Evolutionary conservation across 1,140 invertebrate species (phyloP), one percentile per base, ranked within the genome.

Genomic region (Triops longicaudatus): DNA sequence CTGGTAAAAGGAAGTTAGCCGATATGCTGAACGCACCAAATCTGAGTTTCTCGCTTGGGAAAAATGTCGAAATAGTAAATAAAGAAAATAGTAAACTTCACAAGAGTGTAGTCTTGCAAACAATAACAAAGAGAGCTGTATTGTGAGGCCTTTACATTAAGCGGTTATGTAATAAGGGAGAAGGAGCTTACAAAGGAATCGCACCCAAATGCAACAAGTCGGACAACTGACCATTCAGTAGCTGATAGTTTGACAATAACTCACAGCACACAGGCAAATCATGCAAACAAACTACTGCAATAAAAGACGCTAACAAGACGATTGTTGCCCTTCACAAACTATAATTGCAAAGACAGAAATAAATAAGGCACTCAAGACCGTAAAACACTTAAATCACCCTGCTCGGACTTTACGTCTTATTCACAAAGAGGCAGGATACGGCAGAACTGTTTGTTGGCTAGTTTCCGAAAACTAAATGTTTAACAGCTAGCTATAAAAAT

Each of bases 261-360:
- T 63, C 50, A 63, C 50, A 63, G 50, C 50, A 63, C 50, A 63
- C 50, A 63, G 50, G 6, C 50, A 63, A 63, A 63, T n/a, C 50
- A 63, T 63, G 50, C 50, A 63, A 63, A 63, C 10, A 63, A 63
- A 63, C 50, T 63, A 63, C 0, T 5, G 14, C 50, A 6, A 63
- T 63, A 3, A 63, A 12, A 63, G 22, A 63, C 22, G 17, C 50
- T 22, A 63, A 63, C 50, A 63, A 17, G 7, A 6, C 50, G 17
- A n/a, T 37, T 37, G 31, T 37, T n/a, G n/a, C 31, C 31, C 31
- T 37, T 37, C 7, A 37, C 31, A 7, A 37, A 37, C 31, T 37
- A 37, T 7, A 37, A 7, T 37, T 37, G 7, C 2, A 37, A 37
- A 37, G 31, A 37, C 31, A 7, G 31, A 37, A 37, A 37, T 37